Conservation (phyloP, 2,797 vertebrate genomes). For the Platalea minor region DNA sequence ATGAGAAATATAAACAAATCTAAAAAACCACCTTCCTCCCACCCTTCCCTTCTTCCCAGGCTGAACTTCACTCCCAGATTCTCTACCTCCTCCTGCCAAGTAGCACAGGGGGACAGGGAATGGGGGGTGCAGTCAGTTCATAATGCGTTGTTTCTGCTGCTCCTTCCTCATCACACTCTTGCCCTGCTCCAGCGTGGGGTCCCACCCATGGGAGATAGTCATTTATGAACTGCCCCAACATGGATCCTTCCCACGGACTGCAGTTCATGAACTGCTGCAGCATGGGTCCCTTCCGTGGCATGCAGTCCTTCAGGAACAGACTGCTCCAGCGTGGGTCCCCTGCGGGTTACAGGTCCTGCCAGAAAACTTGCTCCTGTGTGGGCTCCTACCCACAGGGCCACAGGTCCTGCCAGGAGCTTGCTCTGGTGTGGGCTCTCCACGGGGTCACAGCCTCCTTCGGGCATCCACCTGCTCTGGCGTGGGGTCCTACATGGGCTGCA, state of each 20-base stretch:
- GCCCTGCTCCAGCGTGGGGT: neutral
- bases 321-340: neutral
- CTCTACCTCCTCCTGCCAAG: fast-evolving
- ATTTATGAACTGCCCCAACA: fast-evolving
- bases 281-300: neutral
- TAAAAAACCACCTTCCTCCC: neutral
- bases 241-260: neutral
- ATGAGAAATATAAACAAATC: neutral
- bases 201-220: neutral
- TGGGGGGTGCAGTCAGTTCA: neutral
- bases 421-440: neutral
- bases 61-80: fast-evolving
- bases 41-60: neutral
- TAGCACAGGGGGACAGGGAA: fast-evolving
- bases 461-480: neutral
- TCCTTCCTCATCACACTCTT: neutral
- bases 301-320: neutral
- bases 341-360: neutral
- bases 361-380: neutral
- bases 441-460: neutral
- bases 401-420: neutral
- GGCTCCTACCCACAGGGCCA: neutral
- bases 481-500: neutral
- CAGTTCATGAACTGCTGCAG: neutral
- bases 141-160: fast-evolving